phyloP scores from a whole-genome alignment of 2,113 vertebrate species.

The Potamarius usumacintae region DNA sequence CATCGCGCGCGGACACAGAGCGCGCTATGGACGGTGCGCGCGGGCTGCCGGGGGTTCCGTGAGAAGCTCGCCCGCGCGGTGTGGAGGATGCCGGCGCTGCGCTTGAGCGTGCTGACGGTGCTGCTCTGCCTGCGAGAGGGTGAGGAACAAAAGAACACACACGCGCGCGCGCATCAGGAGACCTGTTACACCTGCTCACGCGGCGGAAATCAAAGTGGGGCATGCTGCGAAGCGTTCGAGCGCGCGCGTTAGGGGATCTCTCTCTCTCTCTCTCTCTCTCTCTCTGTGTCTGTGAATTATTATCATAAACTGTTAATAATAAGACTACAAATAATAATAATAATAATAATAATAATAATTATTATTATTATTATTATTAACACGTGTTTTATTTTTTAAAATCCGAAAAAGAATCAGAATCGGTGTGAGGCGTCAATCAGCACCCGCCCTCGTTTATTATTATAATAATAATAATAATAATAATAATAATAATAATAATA shows the following conservation, averaged over 20 bases:
- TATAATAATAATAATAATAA: too few relatives aligned
- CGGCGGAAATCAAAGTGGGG: not conserved
- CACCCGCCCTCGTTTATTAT: not conserved
- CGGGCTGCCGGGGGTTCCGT: conserved; percentile 12
- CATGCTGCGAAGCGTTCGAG: not conserved
- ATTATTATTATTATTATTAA: not conserved
- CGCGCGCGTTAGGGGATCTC: not conserved
- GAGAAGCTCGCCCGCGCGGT: not conserved
- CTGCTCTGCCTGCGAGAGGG: conserved; percentile 10
- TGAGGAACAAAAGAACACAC: not conserved
- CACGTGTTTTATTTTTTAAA: not conserved
- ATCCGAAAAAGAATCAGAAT: not conserved
- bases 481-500: too few relatives aligned
- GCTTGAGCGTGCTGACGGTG: not conserved
- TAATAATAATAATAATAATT: not conserved
- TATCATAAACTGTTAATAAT: not conserved
- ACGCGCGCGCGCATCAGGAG: not conserved
- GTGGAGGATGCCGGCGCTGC: conserved; percentile 24
- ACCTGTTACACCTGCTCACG: conserved; percentile 27
- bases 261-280: not conserved
- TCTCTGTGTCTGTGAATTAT: not conserved
- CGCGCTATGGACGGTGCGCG: conserved; percentile 16
- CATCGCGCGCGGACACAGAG: not conserved
- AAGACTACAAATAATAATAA: not conserved
- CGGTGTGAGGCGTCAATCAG: not conserved